Base-by-base conservation (phyloP, 2,113 vertebrate species). In the Notiomystis cincta region DNA sequence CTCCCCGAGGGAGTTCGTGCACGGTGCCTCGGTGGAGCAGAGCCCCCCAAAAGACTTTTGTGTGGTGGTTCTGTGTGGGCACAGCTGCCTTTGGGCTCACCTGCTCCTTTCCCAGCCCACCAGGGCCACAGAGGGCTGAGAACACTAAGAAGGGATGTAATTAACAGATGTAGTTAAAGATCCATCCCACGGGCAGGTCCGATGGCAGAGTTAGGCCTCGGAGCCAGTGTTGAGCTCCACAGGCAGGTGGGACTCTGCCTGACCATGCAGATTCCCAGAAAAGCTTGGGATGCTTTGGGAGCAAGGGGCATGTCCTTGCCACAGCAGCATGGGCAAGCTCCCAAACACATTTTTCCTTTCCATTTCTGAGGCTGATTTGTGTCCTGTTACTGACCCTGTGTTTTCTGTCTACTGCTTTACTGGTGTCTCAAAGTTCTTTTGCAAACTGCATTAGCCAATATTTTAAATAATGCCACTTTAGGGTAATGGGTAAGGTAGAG, bases 121-220 rank as follows among this genome's bases (percentile, higher is more conserved):
- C 23, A 45, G 65, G 30, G 18, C 40, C 28, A 69, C 38, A 13
- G 61, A 8, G 14, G n/a, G n/a, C n/a, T n/a, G n/a, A n/a, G 5
- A 58, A 17, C 57, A 17, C 13, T n/a, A n/a, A n/a, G n/a, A n/a
- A 30, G 21, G 53, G 22, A 42, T 7, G 12, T 19, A 14, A 79
- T 71, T 57, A 48, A 40, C 28, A 33, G 53, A 3, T 42, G 5
- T 5, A 31, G 31, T 27, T 24, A n/a, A 62, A 40, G 6, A 33
- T 24, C 16, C 13, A 6, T 0, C 0, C 53, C 30, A 15, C 0
- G 2, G 22, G 31, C n/a, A 48, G 38, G 11, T 77, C 33, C 44
- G 20, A 0, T 7, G 45, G 40, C 28, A 53, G 22, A 45, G 21
- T 53, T 22, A 8, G 7, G 14, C 7, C 15, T 60, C 45, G 33